Evolutionary conservation across 2,888 invertebrate species (phyloP), one percentile per base, ranked within the genome.

Genomic region (Trichopria drosophilae): DNA sequence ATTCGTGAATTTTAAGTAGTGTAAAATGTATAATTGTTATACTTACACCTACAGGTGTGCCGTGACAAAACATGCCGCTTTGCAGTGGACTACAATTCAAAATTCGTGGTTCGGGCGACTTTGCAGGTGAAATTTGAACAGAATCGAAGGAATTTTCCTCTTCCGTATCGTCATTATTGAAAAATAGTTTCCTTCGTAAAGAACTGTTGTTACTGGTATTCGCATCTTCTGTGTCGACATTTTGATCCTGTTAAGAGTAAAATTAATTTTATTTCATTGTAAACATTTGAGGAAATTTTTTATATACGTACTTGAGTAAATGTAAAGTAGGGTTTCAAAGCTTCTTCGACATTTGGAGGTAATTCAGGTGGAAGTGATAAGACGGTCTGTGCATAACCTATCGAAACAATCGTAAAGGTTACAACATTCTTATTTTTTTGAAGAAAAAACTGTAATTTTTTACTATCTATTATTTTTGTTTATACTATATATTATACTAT

Each of bases 351-450:
- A 65, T 83, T 80, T 43, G 78, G 74, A 3, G 86, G 85, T 24
- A 87, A 72, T 60, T 79, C 73, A 16, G 83, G 79, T 42, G 87
- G 86, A 51, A 87, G 71, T 20, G 84, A 81, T 55, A 87, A 76
- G 49, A 81, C 72, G 20, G 87, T 87, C 75, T 87, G 87, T 29
- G 82, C 79, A 76, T 81, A 81, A 72, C 78, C 86, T 85, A 65
- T 51, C 64, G 54, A 28, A 42, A 55, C 18, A 28, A 32, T 16
- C 18, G 29, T 6, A 6, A 16, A 35, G 28, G 6, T 5, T 22
- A 3, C 3, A 41, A 28, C 28, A 19, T 29, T 26, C 18, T 46
- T 24, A n/a, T n/a, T n/a, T n/a, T n/a, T 2, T 12, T 12, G 26
- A 9, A 26, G 26, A 10, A 26, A 9, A 10, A 26, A 10, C n/a